Evolutionary conservation across 2,888 invertebrate genomes (phyloP).

Genomic region (Masnerella sp.): DNA sequence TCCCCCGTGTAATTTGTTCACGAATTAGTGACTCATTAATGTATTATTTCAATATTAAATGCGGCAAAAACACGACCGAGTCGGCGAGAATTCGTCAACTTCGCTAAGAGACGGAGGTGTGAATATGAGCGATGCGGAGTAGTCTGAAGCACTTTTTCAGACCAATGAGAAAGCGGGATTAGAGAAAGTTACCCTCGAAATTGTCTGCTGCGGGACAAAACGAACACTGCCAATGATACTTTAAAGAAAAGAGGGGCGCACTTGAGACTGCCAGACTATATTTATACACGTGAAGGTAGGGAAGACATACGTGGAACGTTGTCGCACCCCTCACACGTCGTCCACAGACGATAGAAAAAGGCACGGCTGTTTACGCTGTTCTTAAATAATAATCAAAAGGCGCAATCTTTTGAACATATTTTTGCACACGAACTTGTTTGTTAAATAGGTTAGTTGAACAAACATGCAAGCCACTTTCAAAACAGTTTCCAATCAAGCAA

Average conservation of each 20-base stretch:
- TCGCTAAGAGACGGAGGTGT: constrained; percentile 55
- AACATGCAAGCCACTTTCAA: no score
- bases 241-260: constrained; percentile 61
- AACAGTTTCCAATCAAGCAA: no score
- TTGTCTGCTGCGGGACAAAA: constrained; percentile 62
- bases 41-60: constrained; percentile 56
- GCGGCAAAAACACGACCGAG: constrained; percentile 46
- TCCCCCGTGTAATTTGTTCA: constrained; percentile 45
- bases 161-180: constrained; percentile 59
- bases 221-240: constrained; percentile 62
- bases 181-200: constrained; percentile 61
- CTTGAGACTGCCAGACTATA: constrained; percentile 61
- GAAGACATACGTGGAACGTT: constrained; percentile 54
- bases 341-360: constrained; percentile 51
- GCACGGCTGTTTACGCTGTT: constrained; percentile 51
- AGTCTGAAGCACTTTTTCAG: constrained; percentile 58
- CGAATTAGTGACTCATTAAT: constrained; percentile 53
- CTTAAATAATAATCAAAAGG: constrained; percentile 41
- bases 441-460: no score
- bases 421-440: no score
- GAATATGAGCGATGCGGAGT: constrained; percentile 56
- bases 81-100: constrained; percentile 43
- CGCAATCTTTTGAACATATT: neutral
- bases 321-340: constrained; percentile 46
- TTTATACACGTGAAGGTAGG: constrained; percentile 58